Base-by-base conservation (phyloP, 2,888 invertebrate genomes). In the Nephrotoma flavescens region DNA sequence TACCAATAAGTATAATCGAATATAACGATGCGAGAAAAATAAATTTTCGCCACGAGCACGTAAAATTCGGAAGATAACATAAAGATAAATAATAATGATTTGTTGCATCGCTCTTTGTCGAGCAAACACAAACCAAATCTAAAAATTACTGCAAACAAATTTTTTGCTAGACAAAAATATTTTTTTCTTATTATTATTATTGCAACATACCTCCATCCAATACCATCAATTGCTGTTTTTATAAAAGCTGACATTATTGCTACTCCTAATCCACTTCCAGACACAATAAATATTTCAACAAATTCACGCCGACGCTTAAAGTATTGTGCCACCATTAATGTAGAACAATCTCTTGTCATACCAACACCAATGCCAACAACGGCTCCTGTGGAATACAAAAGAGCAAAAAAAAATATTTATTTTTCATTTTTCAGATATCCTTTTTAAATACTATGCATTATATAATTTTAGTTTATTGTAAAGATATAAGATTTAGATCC, bases 241-340 rank as follows among this genome's bases (percentile, higher is more conserved):
- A 97, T 95, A 91, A 96, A 95, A 41, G 95, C 94, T 12, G 96
- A 96, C 95, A 97, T 96, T 87, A 96, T 94, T 11, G 96, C 95
- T 88, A 97, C 96, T 87, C 97, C 97, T 85, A 97, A 92, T 2
- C 97, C 97, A 90, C 96, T 96, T 89, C 96, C 97, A 88, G 96
- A 95, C 87, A 97, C 95, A 88, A 97, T 95, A 91, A 97, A 95
- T 90, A 97, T 96, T 92, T 97, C 97, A 86, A 97, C 97, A 89
- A 97, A 93, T 91, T 97, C 97, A 87, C 97, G 92, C 89, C 95
- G 93, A 88, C 96, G 92, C 90, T 97, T 96, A 93, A 97, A 97
- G 92, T 97, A 97, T 91, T 97, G 96, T 71, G 97, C 97, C 88
- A 97, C 96, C 96, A 97, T 97, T 89, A 97, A 92, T 83, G 96